phyloP scores from a whole-genome alignment of 2,888 invertebrate genomes.

The Aradus depressus region DNA sequence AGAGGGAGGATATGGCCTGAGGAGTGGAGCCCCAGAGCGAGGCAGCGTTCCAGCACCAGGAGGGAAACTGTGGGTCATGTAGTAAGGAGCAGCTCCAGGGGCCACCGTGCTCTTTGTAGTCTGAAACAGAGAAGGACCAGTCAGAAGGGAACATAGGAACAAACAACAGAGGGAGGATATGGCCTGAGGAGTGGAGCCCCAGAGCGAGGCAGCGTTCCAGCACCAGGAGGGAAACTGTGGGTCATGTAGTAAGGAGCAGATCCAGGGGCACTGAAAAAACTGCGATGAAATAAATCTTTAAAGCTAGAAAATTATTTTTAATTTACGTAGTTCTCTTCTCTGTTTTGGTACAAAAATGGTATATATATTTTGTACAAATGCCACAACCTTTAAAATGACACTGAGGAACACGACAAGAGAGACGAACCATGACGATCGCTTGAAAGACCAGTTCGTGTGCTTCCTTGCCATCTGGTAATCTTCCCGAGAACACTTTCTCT shows the following conservation, averaged over 20 bases:
- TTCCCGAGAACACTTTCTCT: too few species aligned
- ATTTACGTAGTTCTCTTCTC: too few species aligned
- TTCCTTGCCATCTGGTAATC: too few species aligned
- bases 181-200: slow-evolving; percentile 46
- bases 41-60: slow-evolving; percentile 49
- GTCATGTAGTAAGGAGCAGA: slow-evolving; percentile 58
- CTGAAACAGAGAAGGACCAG: slow-evolving; percentile 36
- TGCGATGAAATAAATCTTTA: too few species aligned
- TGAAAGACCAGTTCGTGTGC: too few species aligned
- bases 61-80: slow-evolving; percentile 43
- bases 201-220: slow-evolving; percentile 51
- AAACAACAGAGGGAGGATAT: slow-evolving; percentile 56
- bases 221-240: slow-evolving; percentile 35
- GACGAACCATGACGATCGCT: too few species aligned
- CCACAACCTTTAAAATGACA: too few species aligned
- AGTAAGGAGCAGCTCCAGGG: slow-evolving; percentile 44
- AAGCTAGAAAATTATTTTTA: too few species aligned
- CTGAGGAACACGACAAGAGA: too few species aligned
- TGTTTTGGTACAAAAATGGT: too few species aligned
- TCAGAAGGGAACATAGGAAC: background rate
- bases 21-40: slow-evolving; percentile 40
- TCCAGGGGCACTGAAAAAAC: too few species aligned
- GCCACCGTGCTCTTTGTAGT: slow-evolving; percentile 35
- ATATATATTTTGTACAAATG: too few species aligned
- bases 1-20: slow-evolving; percentile 57